Evolutionary conservation across 2,113 vertebrate species (phyloP).

Genomic region (Motacilla alba): DNA sequence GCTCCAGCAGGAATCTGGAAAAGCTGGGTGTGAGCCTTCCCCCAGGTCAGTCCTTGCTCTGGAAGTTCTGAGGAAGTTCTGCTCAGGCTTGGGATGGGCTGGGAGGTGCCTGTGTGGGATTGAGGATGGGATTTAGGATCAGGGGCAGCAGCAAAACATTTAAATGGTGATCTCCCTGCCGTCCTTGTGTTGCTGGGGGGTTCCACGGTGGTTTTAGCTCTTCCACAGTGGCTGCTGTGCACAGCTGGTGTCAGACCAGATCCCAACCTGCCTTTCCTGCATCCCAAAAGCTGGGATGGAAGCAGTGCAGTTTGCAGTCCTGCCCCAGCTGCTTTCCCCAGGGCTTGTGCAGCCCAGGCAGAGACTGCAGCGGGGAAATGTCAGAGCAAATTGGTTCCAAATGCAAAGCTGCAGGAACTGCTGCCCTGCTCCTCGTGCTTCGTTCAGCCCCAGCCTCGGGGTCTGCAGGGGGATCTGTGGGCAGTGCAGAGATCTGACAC

Average conservation of each 20-base stretch:
- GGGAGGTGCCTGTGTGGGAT: background rate
- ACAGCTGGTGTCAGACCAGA: background rate
- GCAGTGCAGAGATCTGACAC: rapidly evolving
- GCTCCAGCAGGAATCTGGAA: background rate
- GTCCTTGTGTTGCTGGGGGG: rapidly evolving
- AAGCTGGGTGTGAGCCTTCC: background rate
- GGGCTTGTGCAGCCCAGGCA: rapidly evolving
- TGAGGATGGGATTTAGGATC: background rate
- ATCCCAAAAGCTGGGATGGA: background rate
- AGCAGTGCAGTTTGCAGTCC: rapidly evolving
- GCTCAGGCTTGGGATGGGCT: background rate
- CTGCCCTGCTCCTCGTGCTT: background rate
- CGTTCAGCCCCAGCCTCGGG: background rate
- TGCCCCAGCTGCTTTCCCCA: rapidly evolving
- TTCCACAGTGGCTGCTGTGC: background rate
- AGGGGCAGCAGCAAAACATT: rapidly evolving
- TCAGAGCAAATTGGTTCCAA: background rate
- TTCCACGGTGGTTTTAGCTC: background rate
- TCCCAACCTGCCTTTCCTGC: background rate
- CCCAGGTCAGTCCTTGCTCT: rapidly evolving
- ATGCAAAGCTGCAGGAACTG: background rate
- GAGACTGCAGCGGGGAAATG: background rate
- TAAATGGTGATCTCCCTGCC: rapidly evolving
- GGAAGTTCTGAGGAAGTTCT: background rate
- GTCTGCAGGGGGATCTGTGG: background rate